Evolutionary conservation across 2,888 invertebrate genomes (phyloP), one percentile per base, ranked within the genome.

Genomic region (Camponotus fellah): DNA sequence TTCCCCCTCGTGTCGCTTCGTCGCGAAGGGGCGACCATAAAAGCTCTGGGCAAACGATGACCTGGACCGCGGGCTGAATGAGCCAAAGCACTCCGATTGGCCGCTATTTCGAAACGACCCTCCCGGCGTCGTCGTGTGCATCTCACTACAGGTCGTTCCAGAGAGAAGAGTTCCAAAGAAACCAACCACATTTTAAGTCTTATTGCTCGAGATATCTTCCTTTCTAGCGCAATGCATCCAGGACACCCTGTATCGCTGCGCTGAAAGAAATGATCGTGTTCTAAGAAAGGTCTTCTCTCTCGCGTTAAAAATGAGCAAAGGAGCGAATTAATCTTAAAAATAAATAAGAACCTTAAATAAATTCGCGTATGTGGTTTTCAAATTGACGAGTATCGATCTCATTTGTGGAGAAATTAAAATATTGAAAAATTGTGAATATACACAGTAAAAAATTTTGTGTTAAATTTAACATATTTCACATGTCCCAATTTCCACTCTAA

Each of bases 41-140:
- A 87, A 83, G 87, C 83, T 74, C 72, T 43, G 72, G 53, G 83
- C 82, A 79, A 79, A 77, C 60, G 87, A 82, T 87, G 87, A 87
- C 87, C 87, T 87, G 87, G 87, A 83, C 79, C 87, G 82, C 79
- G 82, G 87, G 79, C 83, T 85, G 87, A 87, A 87, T 87, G 83
- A 87, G 85, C 87, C 80, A 85, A 77, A 87, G 75, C 85, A 40
- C 75, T 75, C 80, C 83, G 86, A 88, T 87, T 86, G 89, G 86
- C 77, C 79, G 89, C 82, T 89, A 89, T 89, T 89, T 89, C 77
- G 84, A 88, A 84, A 85, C 83, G 77, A 77, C 69, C 77, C 77
- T 77, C 68, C 69, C 40, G 66, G n/a, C 85, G 84, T 86, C 85
- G 83, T 74, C 90, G 85, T 90, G 82, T 79, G 66, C 82, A 79